Base-by-base conservation (phyloP, 2,113 vertebrate species). In the Pandion haliaetus region DNA sequence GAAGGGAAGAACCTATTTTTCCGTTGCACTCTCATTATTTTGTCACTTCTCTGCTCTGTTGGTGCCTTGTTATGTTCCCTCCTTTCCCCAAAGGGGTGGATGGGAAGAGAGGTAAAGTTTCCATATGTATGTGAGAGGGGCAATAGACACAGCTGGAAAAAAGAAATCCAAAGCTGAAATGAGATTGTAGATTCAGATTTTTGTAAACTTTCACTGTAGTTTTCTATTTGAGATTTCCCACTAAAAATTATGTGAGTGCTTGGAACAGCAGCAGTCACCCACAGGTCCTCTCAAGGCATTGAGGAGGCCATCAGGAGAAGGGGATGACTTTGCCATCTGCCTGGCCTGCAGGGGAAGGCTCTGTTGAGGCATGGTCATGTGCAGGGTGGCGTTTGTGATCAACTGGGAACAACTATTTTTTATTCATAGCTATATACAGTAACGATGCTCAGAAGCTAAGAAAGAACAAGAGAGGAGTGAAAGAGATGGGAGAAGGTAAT, bases 121-220 rank as follows among this genome's bases (percentile, higher is more conserved):
- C 52, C 28, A 3, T 57, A 44, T 49, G 6, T 72, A 4, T 12
- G 17, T 70, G 29, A 80, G 32, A n/a, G 38, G 47, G 34, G 62
- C 44, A 81, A 67, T n/a, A 74, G 50, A 36, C 40, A 45, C 8
- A 82, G 26, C 21, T 77, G 45, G 58, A 58, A 57, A 57, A 88
- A 80, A 90, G 25, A 91, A 93, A 92, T 32, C 25, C 34, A 70
- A 82, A 82, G 62, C 31, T 72, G 57, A 79, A 82, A 90, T 65
- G 55, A 87, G 57, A 69, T 7, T 79, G 26, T 28, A 52, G 78
- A 52, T 36, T 52, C 62, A 70, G n/a, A 63, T 26, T 85, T 94
- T 82, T 82, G 24, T 74, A 58, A 74, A 24, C 20, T n/a, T 65
- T 26, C 15, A 21, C 58, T 66, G 7, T 50, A 25, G 7, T n/a